Conservation (phyloP, 1,140 invertebrate species). For the Holotrichia oblita region DNA sequence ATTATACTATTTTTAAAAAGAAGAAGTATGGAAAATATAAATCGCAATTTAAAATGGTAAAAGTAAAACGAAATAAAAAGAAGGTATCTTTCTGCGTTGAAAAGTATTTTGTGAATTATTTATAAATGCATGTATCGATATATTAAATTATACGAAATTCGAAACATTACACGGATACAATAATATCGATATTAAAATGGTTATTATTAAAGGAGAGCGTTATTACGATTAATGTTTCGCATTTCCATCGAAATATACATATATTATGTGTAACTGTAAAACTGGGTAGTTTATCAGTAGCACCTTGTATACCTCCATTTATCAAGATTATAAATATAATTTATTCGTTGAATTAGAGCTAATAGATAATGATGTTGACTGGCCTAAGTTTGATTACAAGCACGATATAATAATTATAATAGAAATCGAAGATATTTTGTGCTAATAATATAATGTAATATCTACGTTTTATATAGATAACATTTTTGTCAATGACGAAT, state of each 20-base stretch:
- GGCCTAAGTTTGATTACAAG: slow-evolving; percentile 21
- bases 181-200: background rate
- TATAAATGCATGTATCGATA: background rate
- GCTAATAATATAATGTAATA: background rate
- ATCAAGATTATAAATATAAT: background rate
- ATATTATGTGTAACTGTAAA: slow-evolving; percentile 27
- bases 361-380: slow-evolving; percentile 20
- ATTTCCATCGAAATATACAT: slow-evolving; percentile 2
- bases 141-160: background rate
- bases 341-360: background rate
- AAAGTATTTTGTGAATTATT: slow-evolving; percentile 10
- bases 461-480: no score
- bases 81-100: background rate
- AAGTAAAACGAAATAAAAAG: background rate
- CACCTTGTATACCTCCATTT: slow-evolving; percentile 23
- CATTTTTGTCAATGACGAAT: background rate
- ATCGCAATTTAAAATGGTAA: background rate
- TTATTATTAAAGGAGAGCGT: background rate
- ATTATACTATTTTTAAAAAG: slow-evolving; percentile 13
- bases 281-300: background rate
- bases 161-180: background rate
- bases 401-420: slow-evolving; percentile 16
- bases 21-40: background rate
- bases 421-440: slow-evolving; percentile 12
- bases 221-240: background rate